These are phyloP conservation scores for Cercocebus atys DNA, from an alignment of 2,113 vertebrate species.

Conservation along the genomic window DNA sequence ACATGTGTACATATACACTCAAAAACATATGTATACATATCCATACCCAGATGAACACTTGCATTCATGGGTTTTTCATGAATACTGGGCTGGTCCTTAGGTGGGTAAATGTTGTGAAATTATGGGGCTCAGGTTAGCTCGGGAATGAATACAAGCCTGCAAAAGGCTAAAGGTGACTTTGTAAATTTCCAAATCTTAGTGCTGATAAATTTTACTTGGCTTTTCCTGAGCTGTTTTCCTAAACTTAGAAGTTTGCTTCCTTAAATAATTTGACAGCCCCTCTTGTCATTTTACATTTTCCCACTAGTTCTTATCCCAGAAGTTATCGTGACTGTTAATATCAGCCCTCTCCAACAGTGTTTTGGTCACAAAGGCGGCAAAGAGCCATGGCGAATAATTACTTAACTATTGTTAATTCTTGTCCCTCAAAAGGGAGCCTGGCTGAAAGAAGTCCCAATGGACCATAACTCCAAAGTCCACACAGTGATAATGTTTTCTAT, in stretches of 20 bases:
- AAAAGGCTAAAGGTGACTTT: not conserved
- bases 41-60: not conserved
- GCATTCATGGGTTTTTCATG: not conserved
- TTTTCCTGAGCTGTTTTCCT: not conserved
- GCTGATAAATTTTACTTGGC: constrained; percentile 11
- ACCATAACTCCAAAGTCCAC: not conserved
- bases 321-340: not conserved
- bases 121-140: not conserved
- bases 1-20: not conserved
- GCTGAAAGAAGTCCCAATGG: constrained; percentile 1
- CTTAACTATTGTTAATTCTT: not conserved
- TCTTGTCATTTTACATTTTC: not conserved
- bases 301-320: not conserved
- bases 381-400: not conserved
- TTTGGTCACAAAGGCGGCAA: not conserved
- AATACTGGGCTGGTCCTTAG: not conserved
- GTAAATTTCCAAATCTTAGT: not conserved
- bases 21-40: not conserved
- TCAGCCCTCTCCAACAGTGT: not conserved
- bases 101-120: not conserved
- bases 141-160: not conserved
- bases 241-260: not conserved
- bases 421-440: not conserved
- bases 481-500: not conserved
- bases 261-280: not conserved